Conservation (phyloP, 2,888 invertebrate species). For the Sarcophaga rosellei region DNA sequence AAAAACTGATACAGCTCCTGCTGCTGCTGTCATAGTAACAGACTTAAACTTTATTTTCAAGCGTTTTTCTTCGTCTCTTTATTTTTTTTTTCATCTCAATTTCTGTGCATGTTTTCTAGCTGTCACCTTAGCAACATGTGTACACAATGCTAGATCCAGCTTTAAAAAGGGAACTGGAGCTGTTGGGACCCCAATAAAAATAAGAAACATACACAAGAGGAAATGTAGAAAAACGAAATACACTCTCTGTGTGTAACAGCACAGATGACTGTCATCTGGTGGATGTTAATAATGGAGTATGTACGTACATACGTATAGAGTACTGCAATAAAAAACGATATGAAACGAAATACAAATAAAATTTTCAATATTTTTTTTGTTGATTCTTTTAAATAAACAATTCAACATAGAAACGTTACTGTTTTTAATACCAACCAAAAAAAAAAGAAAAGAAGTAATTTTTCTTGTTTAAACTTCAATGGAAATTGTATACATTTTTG, state of each 20-base stretch:
- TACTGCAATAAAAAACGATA: neutral
- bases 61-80: neutral
- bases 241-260: neutral
- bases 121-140: conserved; percentile 66
- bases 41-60: too few relatives aligned
- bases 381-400: conserved; percentile 18
- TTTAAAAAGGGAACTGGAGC: too few relatives aligned
- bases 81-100: conserved; percentile 20
- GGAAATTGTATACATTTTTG: too few relatives aligned
- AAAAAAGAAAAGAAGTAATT: too few relatives aligned
- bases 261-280: conserved; percentile 62
- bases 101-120: conserved; percentile 42
- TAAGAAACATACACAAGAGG: neutral
- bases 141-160: conserved; percentile 15
- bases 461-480: too few relatives aligned
- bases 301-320: neutral
- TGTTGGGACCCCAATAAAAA: neutral
- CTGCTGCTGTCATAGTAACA: too few relatives aligned
- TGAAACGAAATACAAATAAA: neutral
- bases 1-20: too few relatives aligned
- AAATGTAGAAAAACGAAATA: conserved; percentile 13
- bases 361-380: neutral
- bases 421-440: neutral
- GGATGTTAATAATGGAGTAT: conserved; percentile 30
- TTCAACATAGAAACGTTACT: conserved; percentile 33